A percentile compares a stretch with the other conserved stretches of the same genome.
phyloP scores from a whole-genome alignment of 2,113 vertebrate species.

The Rhinopomastus cyanomelas region DNA sequence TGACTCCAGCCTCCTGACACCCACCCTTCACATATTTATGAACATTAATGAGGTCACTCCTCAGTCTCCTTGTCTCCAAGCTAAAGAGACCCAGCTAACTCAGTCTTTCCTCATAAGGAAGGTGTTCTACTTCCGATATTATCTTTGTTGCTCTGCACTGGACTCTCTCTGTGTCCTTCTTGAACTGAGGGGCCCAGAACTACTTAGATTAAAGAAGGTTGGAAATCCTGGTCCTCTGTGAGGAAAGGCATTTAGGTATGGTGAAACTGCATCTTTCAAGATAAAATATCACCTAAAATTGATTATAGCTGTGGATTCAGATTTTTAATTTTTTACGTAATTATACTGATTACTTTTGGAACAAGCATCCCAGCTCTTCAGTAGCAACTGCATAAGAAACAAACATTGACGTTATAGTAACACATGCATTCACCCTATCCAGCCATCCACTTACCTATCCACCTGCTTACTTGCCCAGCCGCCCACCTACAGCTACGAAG shows the following conservation, averaged over 20 bases:
- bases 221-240: not conserved
- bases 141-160: too few species aligned
- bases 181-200: too few species aligned
- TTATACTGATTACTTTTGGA: not conserved
- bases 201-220: not conserved
- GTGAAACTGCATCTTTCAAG: not conserved
- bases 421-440: accelerated
- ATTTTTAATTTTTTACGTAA: accelerated
- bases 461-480: accelerated
- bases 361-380: not conserved
- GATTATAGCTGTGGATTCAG: accelerated
- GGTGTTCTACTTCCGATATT: too few species aligned
- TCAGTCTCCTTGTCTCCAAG: too few species aligned
- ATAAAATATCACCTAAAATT: not conserved
- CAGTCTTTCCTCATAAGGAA: too few species aligned
- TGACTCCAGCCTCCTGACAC: too few species aligned
- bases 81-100: too few species aligned
- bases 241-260: not conserved
- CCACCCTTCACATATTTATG: too few species aligned
- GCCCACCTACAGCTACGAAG: accelerated
- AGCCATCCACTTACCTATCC: too few species aligned
- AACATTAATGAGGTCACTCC: too few species aligned
- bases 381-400: not conserved
- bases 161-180: too few species aligned
- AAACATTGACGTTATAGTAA: accelerated